Base-by-base conservation (phyloP, 2,113 vertebrate genomes). In the Numida meleagris region DNA sequence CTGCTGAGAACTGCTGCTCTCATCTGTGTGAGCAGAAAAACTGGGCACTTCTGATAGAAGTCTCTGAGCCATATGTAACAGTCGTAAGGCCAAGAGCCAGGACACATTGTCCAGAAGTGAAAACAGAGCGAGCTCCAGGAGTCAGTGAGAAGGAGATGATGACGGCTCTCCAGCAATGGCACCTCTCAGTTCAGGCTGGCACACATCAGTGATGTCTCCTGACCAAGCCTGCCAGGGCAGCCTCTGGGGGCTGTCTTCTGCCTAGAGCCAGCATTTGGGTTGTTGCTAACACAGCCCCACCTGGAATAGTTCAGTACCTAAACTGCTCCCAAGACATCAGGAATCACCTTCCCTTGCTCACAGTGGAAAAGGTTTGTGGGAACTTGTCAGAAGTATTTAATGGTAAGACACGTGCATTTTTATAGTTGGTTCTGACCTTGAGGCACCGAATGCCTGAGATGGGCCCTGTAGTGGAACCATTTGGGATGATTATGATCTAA, bases 131-230 rank as follows among this genome's bases (percentile, higher is more conserved):
- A 65, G 34, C 17, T 81, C 34, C 23, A 0, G 1, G 36, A 57
- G 13, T 4, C 27, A 34, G 51, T 0, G 25, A n/a, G 74, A 31
- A 25, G 61, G 51, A 14, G 29, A 5, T 17, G 46, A 55, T 0
- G 0, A 7, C 36, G 50, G 38, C 57, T 59, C 46, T 36, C 24
- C 9, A 19, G 18, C 16, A 10, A 7, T 23, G 29, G 31, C 63
- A 23, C 19, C 13, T 18, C 16, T 33, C 5, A 1, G 23, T 3
- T 10, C 33, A 0, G 55, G 29, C 55, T 74, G 59, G 25, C 38
- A 10, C 20, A 9, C 46, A 21, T 5, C 50, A 14, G 0, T 11
- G 23, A 17, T 0, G 3, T 10, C 20, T 14, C 4, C 53, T 3
- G 21, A 7, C 46, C 29, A 45, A 14, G 24, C 21, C 62, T 25